Conservation (phyloP, 2,113 vertebrate species). For the Polyodon spathula region DNA sequence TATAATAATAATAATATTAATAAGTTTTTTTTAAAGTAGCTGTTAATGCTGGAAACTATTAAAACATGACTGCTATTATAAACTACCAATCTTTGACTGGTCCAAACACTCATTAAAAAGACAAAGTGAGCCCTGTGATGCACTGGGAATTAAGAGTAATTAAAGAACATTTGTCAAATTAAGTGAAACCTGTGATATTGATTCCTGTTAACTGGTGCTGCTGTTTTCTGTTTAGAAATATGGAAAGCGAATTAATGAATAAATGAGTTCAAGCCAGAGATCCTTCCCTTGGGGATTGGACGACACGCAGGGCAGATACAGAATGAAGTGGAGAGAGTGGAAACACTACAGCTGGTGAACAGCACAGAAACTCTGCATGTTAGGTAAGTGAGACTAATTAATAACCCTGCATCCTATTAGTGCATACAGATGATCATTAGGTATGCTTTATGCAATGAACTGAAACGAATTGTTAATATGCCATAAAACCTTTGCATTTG, state of each 20-base stretch:
- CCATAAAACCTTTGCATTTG: too few species aligned
- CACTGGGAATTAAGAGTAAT: slow-evolving; percentile 45
- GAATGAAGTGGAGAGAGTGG: too few species aligned
- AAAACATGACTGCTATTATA: slow-evolving; percentile 20
- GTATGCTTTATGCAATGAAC: too few species aligned
- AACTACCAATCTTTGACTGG: slow-evolving; percentile 32
- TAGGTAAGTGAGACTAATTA: too few species aligned
- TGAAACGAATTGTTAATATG: too few species aligned
- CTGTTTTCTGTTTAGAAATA: slow-evolving; percentile 57
- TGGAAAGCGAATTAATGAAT: slow-evolving; percentile 62
- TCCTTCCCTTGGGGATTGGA: slow-evolving; percentile 39
- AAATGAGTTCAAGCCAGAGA: slow-evolving; percentile 45
- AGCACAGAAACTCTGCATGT: too few species aligned
- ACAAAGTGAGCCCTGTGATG: slow-evolving; percentile 17
- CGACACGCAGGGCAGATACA: slow-evolving; percentile 35
- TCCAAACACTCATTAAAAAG: slow-evolving; percentile 23
- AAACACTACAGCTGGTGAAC: too few species aligned
- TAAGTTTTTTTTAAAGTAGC: slow-evolving; percentile 12
- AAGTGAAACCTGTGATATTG: slow-evolving; percentile 60
- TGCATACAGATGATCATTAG: too few species aligned
- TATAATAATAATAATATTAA: too few species aligned
- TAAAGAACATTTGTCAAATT: slow-evolving; percentile 55
- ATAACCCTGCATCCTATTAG: too few species aligned
- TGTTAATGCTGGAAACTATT: slow-evolving; percentile 41
- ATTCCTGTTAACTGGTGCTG: slow-evolving; percentile 53